phyloP scores from a whole-genome alignment of 2,797 vertebrate genomes.

The Bradypus variegatus region DNA sequence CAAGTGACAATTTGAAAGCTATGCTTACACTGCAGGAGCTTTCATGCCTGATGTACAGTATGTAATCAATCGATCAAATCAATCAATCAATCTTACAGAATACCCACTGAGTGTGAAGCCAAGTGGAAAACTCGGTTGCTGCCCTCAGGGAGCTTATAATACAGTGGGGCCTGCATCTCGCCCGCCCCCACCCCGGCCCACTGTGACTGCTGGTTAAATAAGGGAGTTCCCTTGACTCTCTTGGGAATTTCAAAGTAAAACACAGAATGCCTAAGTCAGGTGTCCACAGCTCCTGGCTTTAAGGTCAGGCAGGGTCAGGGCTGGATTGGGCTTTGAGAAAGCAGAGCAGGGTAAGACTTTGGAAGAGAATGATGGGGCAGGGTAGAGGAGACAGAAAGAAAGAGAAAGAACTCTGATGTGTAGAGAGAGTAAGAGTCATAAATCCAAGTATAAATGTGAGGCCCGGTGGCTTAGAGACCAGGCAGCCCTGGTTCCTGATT shows the following conservation, averaged over 20 bases:
- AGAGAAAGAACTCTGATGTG: background rate
- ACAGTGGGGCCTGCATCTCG: background rate
- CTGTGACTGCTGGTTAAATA: background rate
- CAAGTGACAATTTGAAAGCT: slow-evolving; percentile 42
- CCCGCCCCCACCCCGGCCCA: too few species aligned
- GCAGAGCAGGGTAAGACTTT: background rate
- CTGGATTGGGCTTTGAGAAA: background rate
- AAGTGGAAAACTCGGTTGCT: background rate
- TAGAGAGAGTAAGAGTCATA: background rate
- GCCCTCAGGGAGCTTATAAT: background rate
- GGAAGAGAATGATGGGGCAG: background rate
- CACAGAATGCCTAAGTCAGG: background rate
- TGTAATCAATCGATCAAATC: background rate
- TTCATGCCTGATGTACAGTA: background rate
- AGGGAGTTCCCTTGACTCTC: background rate
- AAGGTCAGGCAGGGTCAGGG: background rate
- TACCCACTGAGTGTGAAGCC: background rate
- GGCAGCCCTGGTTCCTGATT: background rate
- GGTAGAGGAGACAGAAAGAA: background rate
- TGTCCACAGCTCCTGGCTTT: background rate
- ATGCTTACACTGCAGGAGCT: background rate
- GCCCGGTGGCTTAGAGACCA: background rate
- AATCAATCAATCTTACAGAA: background rate
- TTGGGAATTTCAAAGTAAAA: background rate
- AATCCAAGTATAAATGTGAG: background rate